Evolutionary conservation across 2,888 invertebrate genomes (phyloP).

Genomic region (Agapostemon virescens): DNA sequence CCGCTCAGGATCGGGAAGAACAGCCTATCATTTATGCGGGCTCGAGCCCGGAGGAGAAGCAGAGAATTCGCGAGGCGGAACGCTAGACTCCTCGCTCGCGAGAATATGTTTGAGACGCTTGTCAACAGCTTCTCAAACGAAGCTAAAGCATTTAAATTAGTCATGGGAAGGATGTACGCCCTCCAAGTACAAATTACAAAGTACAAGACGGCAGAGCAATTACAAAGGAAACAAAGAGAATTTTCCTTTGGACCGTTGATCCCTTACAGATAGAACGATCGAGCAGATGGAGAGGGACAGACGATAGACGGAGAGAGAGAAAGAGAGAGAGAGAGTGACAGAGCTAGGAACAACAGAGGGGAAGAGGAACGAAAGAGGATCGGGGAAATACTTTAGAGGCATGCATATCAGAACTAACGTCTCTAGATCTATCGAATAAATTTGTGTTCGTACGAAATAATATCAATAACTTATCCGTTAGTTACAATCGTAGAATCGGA

Average conservation of each 20-base stretch:
- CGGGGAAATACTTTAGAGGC: slow-evolving; percentile 54
- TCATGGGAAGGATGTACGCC: too few relatives aligned
- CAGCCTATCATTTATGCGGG: too few relatives aligned
- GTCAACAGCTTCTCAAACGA: too few relatives aligned
- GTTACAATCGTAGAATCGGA: slow-evolving; percentile 51
- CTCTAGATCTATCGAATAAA: slow-evolving; percentile 47
- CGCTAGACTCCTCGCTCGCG: too few relatives aligned
- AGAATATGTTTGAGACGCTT: too few relatives aligned
- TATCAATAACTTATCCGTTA: slow-evolving; percentile 59
- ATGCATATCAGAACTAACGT: slow-evolving; percentile 50
- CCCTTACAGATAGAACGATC: slow-evolving; percentile 19
- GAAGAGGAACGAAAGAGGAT: background rate
- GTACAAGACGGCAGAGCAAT: slow-evolving; percentile 63
- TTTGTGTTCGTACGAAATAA: slow-evolving; percentile 50
- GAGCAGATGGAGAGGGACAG: background rate
- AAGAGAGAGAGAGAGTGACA: too few relatives aligned
- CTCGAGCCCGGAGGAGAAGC: too few relatives aligned
- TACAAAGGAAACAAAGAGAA: slow-evolving; percentile 32
- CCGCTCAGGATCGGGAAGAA: too few relatives aligned
- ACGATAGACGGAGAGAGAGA: background rate
- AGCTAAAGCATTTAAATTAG: too few relatives aligned
- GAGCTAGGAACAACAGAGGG: background rate
- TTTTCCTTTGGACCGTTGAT: slow-evolving; percentile 24
- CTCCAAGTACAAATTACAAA: too few relatives aligned
- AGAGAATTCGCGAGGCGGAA: too few relatives aligned